Evolutionary conservation across 2,797 vertebrate genomes (phyloP).

Genomic region (Sternotherus odoratus): DNA sequence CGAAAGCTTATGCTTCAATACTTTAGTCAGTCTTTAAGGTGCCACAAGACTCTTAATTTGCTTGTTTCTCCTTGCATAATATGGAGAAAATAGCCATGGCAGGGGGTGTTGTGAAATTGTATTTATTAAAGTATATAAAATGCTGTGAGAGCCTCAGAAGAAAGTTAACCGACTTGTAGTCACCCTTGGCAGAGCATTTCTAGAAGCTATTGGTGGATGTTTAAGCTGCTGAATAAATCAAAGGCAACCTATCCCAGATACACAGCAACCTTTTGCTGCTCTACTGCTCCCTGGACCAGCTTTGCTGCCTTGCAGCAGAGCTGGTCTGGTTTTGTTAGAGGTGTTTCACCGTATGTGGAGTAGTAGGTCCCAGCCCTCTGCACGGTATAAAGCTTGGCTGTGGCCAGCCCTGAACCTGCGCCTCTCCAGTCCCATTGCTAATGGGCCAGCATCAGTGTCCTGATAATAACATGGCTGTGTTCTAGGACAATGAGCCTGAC

Average conservation of each 20-base stretch:
- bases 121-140: background rate
- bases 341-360: background rate
- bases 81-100: background rate
- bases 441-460: background rate
- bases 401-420: background rate
- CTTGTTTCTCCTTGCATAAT: background rate
- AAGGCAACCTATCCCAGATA: too few species aligned
- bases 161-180: background rate
- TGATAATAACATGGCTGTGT: background rate
- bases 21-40: too few species aligned
- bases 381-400: accelerated
- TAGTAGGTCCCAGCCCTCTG: background rate
- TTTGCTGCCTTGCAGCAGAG: background rate
- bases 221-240: background rate
- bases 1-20: too few species aligned
- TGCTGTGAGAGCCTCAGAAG: background rate
- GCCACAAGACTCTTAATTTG: too few species aligned
- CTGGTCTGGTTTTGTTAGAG: background rate
- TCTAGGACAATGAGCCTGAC: background rate
- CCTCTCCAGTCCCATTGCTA: background rate
- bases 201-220: background rate
- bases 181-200: background rate
- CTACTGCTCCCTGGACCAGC: too few species aligned
- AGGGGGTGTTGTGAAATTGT: background rate
- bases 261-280: too few species aligned